phyloP scores from a whole-genome alignment of 1,140 invertebrate genomes.

The Pomacea maculata region DNA sequence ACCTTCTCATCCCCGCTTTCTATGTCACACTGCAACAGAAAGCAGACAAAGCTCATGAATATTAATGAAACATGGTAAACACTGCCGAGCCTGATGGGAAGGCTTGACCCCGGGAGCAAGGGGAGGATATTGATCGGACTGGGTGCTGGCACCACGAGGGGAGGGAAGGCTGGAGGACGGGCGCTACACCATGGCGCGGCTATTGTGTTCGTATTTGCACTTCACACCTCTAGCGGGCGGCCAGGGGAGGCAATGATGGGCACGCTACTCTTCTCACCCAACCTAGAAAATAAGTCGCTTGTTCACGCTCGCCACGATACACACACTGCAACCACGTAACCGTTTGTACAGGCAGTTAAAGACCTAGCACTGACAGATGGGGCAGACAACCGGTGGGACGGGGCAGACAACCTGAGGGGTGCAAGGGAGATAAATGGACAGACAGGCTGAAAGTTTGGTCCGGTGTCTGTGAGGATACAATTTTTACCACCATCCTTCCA shows the following conservation, averaged over 20 bases:
- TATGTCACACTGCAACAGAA: slow-evolving; percentile 47
- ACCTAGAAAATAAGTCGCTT: not conserved
- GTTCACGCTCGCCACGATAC: no score
- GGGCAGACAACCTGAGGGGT: no score
- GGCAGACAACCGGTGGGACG: no score
- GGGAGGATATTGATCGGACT: slow-evolving; percentile 27
- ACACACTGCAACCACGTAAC: no score
- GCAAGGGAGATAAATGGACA: no score
- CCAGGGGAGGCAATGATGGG: not conserved
- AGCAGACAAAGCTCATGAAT: slow-evolving; percentile 42
- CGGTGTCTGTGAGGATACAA: no score
- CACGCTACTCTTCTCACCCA: not conserved
- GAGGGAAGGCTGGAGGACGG: not conserved
- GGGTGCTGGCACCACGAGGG: not conserved
- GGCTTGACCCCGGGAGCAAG: slow-evolving; percentile 15
- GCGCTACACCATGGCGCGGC: slow-evolving; percentile 5
- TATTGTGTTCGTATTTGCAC: slow-evolving; percentile 23
- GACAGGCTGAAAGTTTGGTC: no score
- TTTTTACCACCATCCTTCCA: no score
- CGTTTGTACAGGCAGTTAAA: no score
- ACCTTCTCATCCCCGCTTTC: slow-evolving; percentile 48
- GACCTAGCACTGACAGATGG: no score
- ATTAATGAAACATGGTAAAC: slow-evolving; percentile 33
- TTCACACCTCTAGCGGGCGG: slow-evolving; percentile 13
- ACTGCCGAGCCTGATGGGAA: slow-evolving; percentile 8